Evolutionary conservation across 1,140 invertebrate species (phyloP), one percentile per base, ranked within the genome.

Genomic region (Eubasilissa regina): DNA sequence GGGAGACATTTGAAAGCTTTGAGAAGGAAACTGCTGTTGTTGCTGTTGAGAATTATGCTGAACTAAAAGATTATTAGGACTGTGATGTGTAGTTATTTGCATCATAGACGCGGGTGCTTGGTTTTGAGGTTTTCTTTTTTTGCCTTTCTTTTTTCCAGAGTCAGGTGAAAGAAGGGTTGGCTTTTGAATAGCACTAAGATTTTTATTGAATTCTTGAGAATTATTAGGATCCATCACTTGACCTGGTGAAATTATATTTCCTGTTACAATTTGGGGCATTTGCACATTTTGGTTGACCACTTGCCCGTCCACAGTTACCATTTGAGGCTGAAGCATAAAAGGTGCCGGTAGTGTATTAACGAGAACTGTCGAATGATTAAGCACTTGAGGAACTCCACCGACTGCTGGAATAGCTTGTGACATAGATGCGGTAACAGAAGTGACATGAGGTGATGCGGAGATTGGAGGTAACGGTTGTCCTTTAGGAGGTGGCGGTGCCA

Each of bases 341-440:
- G 95, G 94, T 17, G 94, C 91, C 79, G 94, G 94, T 79, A 97
- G 89, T 0, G 95, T 93, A 84, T 97, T 97, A 0, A 97, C 93
- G 10, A 97, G 89, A 0, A 96, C 94, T 0, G 94, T 94, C 15
- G 94, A 94, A 84, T 95, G 95, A 80, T 89, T 89, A 0, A 89
- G 85, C 4, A 89, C 85, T 6, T 86, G 87, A 79, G 84, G 89
- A 51, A 87, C 85, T 13, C 84, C 84, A 0, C 85, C 87, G 0
- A 86, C 87, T 0, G 85, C 85, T 9, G 88, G 86, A 11, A 93
- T 92, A 0, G 93, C 91, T 88, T 93, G 93, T 17, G 91, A 92
- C 8, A 94, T 90, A 19, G 93, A 91, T 12, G 91, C 92, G 0
- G 93, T 94, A 0, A 94, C 94, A 83, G 92, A 93, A 0, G 93